These are phyloP conservation scores for Zygothrica quintamaculata DNA, from an alignment of 2,888 invertebrate genomes.

Conservation along the genomic window DNA sequence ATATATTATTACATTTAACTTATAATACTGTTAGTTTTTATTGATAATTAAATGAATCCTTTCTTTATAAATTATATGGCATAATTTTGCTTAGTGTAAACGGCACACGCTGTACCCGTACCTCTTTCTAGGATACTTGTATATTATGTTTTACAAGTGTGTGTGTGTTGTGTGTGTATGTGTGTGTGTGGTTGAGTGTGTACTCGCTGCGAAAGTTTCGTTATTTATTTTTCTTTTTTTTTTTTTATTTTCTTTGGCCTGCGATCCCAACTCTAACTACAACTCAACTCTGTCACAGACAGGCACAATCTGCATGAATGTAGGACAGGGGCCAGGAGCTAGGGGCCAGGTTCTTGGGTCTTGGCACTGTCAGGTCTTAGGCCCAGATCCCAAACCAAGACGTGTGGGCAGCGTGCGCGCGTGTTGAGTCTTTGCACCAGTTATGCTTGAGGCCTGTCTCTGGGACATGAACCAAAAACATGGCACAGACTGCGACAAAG, in stretches of 20 bases:
- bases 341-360: conserved; percentile 1
- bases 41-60: no score
- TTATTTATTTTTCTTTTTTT: conserved; percentile 11
- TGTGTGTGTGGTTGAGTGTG: conserved; percentile 10
- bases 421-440: conserved; percentile 68
- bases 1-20: no score
- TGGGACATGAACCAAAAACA: conserved; percentile 48
- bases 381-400: conserved; percentile 4
- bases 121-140: conserved; percentile 46
- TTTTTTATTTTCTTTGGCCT: conserved; percentile 23
- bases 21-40: no score
- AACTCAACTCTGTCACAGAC: conserved; percentile 60
- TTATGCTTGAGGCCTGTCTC: conserved; percentile 67
- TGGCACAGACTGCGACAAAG: conserved; percentile 46
- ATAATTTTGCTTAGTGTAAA: conserved; percentile 29
- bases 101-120: conserved; percentile 49
- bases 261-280: conserved; percentile 49
- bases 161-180: conserved; percentile 7
- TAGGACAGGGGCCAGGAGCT: not conserved
- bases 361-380: not conserved
- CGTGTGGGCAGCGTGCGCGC: conserved; percentile 63
- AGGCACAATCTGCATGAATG: conserved; percentile 13
- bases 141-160: conserved; percentile 7
- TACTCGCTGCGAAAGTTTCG: conserved; percentile 53
- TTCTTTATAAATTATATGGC: no score